Evolutionary conservation across 2,797 vertebrate genomes (phyloP), one percentile per base, ranked within the genome.

Genomic region (Bucorvus abyssinicus): DNA sequence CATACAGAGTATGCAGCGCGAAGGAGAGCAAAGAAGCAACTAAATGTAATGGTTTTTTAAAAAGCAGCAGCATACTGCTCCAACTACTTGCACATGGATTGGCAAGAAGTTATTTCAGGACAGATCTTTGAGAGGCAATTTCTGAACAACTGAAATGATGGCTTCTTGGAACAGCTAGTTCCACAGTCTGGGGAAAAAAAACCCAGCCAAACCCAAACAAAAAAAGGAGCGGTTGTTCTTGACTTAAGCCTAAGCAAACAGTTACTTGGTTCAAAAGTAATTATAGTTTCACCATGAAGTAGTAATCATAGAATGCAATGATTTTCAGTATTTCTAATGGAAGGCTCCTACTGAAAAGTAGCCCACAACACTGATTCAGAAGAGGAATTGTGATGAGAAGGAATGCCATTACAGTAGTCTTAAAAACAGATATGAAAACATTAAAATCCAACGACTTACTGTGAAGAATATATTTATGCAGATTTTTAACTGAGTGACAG

Each of bases 111-210:
- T 92, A 84, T 85, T 90, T 94, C 60, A 87, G 57, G 57, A 84
- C 42, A 92, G 77, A 63, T 71, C 57, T 85, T 67, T 83, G 61
- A 87, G 49, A 89, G 69, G 52, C 63, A 79, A 44, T 94, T 93
- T 87, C 83, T 89, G 69, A 90, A 71, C 78, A 87, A 73, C 86
- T 95, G 60, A 77, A 63, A 61, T 52, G 16, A 90, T 86, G 50
- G 18, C 53, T 95, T 87, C 65, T 76, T 93, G 81, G 92, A 97
- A 95, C 52, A 87, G 47, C 38, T 80, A 56, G 45, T 87, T 93
- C 79, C 50, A 78, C 36, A 84, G 36, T 65, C 53, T 36, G 50
- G 1, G 12, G 20, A 7, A 32, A n/a, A 32, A 60, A 30, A 40
- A 40, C 38, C 38, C 38, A 40, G 12, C 10, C 38, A 40, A 40